A percentile compares a stretch with the other conserved stretches of the same genome.
These are phyloP conservation scores for Lydus trimaculatus DNA, from an alignment of 2,888 invertebrate species.

Conservation along the genomic window DNA sequence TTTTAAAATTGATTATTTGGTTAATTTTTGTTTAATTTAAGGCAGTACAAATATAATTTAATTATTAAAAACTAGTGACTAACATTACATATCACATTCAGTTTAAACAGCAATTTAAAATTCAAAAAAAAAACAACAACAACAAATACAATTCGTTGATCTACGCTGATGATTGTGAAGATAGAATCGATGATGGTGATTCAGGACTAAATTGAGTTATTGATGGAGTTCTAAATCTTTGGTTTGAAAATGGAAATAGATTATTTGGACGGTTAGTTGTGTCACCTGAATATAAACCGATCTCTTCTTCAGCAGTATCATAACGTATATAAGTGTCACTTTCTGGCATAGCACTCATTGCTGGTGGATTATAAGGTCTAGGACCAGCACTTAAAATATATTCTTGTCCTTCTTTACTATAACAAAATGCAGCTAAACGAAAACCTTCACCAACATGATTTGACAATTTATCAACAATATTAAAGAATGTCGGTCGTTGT, in stretches of 20 bases:
- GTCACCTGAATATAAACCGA: conserved; percentile 46
- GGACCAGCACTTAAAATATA: conserved; percentile 45
- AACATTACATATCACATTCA: conserved; percentile 45
- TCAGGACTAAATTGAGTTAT: conserved; percentile 14
- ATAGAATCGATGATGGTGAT: conserved; percentile 14
- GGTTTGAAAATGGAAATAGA: conserved; percentile 26
- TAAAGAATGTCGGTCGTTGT: conserved; percentile 71
- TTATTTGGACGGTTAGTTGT: conserved; percentile 41
- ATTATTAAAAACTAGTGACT: conserved; percentile 38
- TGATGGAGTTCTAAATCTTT: conserved; percentile 12
- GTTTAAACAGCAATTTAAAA: conserved; percentile 32
- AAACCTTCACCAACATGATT: conserved; percentile 66
- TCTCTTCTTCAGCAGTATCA: conserved; percentile 47
- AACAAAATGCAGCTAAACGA: conserved; percentile 69
- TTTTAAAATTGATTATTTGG: neutral
- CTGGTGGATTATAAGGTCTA: conserved; percentile 50
- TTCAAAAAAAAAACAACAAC: conserved; percentile 23
- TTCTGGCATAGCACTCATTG: conserved; percentile 35
- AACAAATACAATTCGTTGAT: neutral
- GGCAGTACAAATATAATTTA: conserved; percentile 20
- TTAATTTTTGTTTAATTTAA: conserved; percentile 8
- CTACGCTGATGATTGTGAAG: neutral
- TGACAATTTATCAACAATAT: conserved; percentile 66
- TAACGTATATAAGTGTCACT: conserved; percentile 40
- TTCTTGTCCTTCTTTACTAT: conserved; percentile 69